Evolutionary conservation across 2,113 vertebrate genomes (phyloP), one percentile per base, ranked within the genome.

Genomic region (Tyrannus savana): DNA sequence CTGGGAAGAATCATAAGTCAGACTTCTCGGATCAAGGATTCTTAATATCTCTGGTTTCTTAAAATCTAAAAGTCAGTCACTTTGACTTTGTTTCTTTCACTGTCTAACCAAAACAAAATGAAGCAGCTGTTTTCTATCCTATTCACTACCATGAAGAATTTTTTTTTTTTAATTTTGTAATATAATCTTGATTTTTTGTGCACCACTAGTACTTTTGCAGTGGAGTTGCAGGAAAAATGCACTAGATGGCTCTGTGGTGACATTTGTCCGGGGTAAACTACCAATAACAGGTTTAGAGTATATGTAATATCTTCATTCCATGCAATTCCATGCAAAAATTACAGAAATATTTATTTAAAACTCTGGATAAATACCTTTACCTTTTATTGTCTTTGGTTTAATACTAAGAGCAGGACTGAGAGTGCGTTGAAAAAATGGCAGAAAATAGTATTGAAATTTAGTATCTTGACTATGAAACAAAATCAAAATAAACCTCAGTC

Each of bases 181-280:
- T 8, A 6, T 23, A 35, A 66, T 81, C 14, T 60, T 64, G 22
- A 49, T 79, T 93, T 37, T 91, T 69, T 71, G 24, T 52, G 23
- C 25, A 60, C 7, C 12, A 41, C 44, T 19, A 23, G 33, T 68
- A 72, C 12, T 49, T 84, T 75, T 86, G 62, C 87, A 91, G 94
- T 96, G 95, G 92, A 95, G 86, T 96, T 97, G 92, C 94, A 96
- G 55, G 93, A 95, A 97, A 97, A 95, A 94, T 76, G 82, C 97
- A 97, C 97, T 96, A 98, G 98, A 92, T 98, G 98, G 96, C 97
- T 96, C 91, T 83, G n/a, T 83, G 73, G 91, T 89, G 88, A 97
- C 85, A 93, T 73, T 81, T 81, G 60, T 90, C 74, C 88, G 60
- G 23, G 12, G 52, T 22, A 68, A 62, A 90, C 58, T 33, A 28